Percentiles rank a stretch among this genome's conserved stretches.
These are phyloP conservation scores for Zaprionus africanus DNA, from an alignment of 1,140 invertebrate species.

Conservation along the genomic window DNA sequence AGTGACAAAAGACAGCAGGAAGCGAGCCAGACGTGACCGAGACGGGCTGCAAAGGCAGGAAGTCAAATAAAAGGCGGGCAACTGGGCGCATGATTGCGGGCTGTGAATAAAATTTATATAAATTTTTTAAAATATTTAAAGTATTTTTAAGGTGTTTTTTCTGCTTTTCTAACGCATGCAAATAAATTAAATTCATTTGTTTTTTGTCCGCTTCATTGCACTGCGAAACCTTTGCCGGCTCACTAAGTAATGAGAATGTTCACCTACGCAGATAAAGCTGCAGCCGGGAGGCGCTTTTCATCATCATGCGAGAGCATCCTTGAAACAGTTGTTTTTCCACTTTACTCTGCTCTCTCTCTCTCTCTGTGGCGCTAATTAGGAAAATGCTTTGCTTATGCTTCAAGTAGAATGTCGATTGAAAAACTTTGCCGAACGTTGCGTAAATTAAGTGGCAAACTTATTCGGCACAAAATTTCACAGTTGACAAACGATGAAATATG, in stretches of 20 bases:
- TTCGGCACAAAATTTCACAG: constrained; percentile 38
- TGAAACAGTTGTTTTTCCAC: background rate
- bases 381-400: constrained; percentile 37
- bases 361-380: constrained; percentile 34
- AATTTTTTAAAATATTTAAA: background rate
- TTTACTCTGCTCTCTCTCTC: background rate
- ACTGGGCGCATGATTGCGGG: background rate
- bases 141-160: background rate
- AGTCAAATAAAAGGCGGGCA: constrained; percentile 15
- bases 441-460: constrained; percentile 47
- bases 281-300: background rate
- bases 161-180: too few species aligned
- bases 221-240: background rate
- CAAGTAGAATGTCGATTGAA: constrained; percentile 37
- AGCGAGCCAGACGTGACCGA: constrained; percentile 17
- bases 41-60: constrained; percentile 3
- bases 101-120: background rate
- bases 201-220: background rate
- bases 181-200: background rate
- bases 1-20: constrained; percentile 18
- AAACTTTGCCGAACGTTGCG: constrained; percentile 33
- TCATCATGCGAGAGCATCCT: background rate
- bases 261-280: background rate
- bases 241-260: background rate
- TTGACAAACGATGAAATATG: constrained; percentile 50